Base-by-base conservation (phyloP, 2,113 vertebrate species). In the Cephalopholis sonnerati region DNA sequence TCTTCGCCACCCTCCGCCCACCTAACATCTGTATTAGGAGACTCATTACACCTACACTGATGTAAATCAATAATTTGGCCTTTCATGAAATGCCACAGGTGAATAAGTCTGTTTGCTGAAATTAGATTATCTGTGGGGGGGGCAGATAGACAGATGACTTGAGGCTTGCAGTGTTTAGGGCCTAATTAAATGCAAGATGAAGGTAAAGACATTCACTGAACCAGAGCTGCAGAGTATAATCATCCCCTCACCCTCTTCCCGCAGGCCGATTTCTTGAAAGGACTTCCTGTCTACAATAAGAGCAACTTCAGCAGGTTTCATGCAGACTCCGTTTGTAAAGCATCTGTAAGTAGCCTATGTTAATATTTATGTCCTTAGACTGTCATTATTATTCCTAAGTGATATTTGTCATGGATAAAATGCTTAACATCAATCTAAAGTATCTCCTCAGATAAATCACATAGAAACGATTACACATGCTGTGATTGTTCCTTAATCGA, bases 291-390 rank as follows among this genome's bases (percentile, higher is more conserved):
- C 76, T 99, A 99, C 95, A 99, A 99, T 93, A 98, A 99, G 92
- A 99, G 96, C 93, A 99, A 99, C 91, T 99, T 99, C 94, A 99
- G 98, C 94, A 92, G 98, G 41, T 99, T 99, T 92, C 98, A 99
- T 46, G 97, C 98, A 3, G 98, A 99, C 91, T 99, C 98, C 0
- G 98, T 99, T 79, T 99, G 98, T 93, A 99, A 99, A 96, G 98
- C 98, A 29, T 99, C 98, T 64, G 98, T 99, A 92, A 97, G 97
- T 95, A 83, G 6, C 15, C 2, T 15, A 1, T 59, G 4, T 41
- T 62, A 1, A 58, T 20, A 11, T 46, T 3, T 39, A 8, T 66
- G 22, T 71, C 8, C 6, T 18, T 18, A 68, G 8, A 55, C 18
- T 67, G 20, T 67, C 18, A 32, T 12, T 46, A 66, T 25, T 39